A percentile compares a stretch with the other conserved stretches of the same genome.
Conservation (phyloP, 2,888 invertebrate species). For the Polia nebulosa region DNA sequence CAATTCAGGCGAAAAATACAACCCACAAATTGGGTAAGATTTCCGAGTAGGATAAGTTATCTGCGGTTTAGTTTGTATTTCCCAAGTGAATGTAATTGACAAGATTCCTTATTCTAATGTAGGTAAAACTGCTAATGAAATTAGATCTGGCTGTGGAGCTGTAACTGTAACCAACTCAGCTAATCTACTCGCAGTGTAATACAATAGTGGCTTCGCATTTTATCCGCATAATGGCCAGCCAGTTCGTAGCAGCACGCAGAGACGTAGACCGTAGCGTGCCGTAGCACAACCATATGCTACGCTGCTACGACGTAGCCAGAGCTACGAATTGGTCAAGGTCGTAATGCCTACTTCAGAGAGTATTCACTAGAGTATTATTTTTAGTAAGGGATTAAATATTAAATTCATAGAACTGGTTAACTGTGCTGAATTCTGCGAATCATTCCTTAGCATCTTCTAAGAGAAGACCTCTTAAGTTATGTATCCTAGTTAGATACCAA, state of each 20-base stretch:
- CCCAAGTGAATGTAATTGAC: constrained; percentile 62
- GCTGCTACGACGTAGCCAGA: constrained; percentile 42
- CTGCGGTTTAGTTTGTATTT: constrained; percentile 54
- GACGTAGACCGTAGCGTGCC: constrained; percentile 32
- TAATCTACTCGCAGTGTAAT: constrained; percentile 8
- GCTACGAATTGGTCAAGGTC: constrained; percentile 28
- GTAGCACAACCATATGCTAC: constrained; percentile 40
- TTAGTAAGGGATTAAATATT: neutral
- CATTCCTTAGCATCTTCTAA: neutral
- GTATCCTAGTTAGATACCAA: neutral
- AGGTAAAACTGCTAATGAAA: constrained; percentile 36
- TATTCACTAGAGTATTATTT: neutral
- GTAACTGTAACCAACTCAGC: constrained; percentile 7
- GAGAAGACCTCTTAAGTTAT: too few relatives aligned
- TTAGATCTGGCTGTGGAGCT: constrained; percentile 16
- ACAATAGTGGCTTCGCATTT: constrained; percentile 22
- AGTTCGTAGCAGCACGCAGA: too few relatives aligned
- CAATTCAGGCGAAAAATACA: constrained; percentile 97
- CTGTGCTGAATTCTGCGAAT: neutral
- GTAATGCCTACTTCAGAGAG: constrained; percentile 9
- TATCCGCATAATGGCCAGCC: constrained; percentile 17
- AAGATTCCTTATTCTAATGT: constrained; percentile 47
- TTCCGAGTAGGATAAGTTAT: constrained; percentile 64
- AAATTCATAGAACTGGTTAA: constrained; percentile 1
- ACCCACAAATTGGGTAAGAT: constrained; percentile 92